Percentiles rank a stretch among this genome's conserved stretches.
phyloP scores from a whole-genome alignment of 2,797 vertebrate genomes.

The Steatocranus sp. region DNA sequence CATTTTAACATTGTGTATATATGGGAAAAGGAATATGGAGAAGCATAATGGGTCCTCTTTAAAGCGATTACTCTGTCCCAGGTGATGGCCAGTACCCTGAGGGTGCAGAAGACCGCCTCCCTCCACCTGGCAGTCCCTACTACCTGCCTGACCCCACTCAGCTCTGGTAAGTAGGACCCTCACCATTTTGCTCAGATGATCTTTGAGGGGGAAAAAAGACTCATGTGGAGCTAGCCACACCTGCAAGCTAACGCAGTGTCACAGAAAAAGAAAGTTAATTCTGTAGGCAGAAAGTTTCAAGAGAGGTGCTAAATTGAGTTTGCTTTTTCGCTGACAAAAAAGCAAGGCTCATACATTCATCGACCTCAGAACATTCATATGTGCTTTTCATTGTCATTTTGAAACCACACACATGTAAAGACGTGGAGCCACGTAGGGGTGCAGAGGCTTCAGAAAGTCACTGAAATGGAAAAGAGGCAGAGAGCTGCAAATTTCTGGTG shows the following conservation, averaged over 20 bases:
- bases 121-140: conserved; percentile 77
- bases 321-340: background rate
- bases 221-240: background rate
- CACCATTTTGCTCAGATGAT: background rate
- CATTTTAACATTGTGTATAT: background rate
- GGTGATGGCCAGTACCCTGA: conserved; percentile 79
- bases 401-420: background rate
- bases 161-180: conserved; percentile 68
- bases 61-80: conserved; percentile 15
- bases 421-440: background rate
- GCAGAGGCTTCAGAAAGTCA: background rate
- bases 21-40: background rate
- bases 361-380: background rate
- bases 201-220: background rate
- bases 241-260: background rate
- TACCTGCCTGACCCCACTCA: conserved; percentile 79
- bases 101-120: conserved; percentile 74
- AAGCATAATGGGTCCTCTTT: background rate
- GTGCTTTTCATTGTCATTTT: background rate
- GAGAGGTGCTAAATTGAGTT: background rate
- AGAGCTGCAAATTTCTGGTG: background rate
- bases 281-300: background rate
- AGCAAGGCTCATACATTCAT: background rate
- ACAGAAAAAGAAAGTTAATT: background rate
- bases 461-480: background rate